phyloP scores from a whole-genome alignment of 1,140 invertebrate genomes.

The Macrostomum lignano region DNA sequence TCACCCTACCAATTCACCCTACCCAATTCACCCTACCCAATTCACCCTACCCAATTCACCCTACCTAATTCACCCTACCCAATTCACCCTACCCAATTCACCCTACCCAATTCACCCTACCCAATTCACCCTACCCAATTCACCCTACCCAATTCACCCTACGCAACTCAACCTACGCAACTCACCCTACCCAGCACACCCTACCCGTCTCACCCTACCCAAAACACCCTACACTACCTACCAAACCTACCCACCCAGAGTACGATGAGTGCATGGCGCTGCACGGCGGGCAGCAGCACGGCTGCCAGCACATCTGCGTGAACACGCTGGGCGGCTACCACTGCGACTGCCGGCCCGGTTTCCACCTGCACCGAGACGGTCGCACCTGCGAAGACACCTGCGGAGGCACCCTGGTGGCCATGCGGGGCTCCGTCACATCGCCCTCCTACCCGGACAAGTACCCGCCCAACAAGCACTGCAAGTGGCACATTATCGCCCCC shows the following conservation, averaged over 20 bases:
- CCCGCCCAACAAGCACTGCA: slow-evolving; percentile 68
- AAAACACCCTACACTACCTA: no score
- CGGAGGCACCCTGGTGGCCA: slow-evolving; percentile 54
- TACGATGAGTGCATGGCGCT: slow-evolving; percentile 62
- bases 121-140: no score
- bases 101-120: no score
- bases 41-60: no score
- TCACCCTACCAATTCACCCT: no score
- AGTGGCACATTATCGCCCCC: slow-evolving; percentile 80
- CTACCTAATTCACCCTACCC: no score
- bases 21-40: no score
- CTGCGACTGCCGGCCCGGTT: slow-evolving; percentile 73
- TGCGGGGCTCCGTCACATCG: slow-evolving; percentile 66
- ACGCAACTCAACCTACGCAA: no score
- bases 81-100: no score
- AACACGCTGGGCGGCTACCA: slow-evolving; percentile 75
- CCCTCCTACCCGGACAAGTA: slow-evolving; percentile 82
- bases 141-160: no score
- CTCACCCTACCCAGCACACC: no score
- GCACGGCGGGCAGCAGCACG: slow-evolving; percentile 69
- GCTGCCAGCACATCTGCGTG: slow-evolving; percentile 74
- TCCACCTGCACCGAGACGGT: slow-evolving; percentile 75
- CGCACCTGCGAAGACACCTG: slow-evolving; percentile 95
- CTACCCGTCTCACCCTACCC: neutral
- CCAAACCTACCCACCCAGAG: slow-evolving; percentile 33